Conservation (phyloP, 2,888 invertebrate species). For the Ormyrus nitidulus region DNA sequence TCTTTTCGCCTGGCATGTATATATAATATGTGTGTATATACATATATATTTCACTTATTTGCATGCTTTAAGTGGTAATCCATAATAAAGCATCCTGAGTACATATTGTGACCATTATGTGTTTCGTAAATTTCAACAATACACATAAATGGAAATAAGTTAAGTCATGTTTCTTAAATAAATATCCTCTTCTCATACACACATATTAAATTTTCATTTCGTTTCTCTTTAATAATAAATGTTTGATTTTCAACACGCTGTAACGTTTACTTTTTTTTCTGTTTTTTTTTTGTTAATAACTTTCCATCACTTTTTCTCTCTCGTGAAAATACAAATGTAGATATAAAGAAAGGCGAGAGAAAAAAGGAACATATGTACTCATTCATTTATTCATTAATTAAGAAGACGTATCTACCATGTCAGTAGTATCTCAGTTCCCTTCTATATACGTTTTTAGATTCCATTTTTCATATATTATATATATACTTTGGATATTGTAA, state of each 20-base stretch:
- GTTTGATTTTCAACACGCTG: slow-evolving; percentile 65
- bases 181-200: slow-evolving; percentile 47
- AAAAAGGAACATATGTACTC: slow-evolving; percentile 54
- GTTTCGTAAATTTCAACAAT: slow-evolving; percentile 70
- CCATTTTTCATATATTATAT: slow-evolving; percentile 49
- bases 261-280: slow-evolving; percentile 43
- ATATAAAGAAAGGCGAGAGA: slow-evolving; percentile 49
- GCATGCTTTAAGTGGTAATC: slow-evolving; percentile 65
- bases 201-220: slow-evolving; percentile 43
- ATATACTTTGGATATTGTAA: slow-evolving; percentile 58
- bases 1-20: slow-evolving; percentile 34
- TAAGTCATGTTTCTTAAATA: slow-evolving; percentile 59
- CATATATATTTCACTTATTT: slow-evolving; percentile 57
- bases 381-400: slow-evolving; percentile 38
- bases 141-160: slow-evolving; percentile 66
- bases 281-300: slow-evolving; percentile 6
- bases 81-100: slow-evolving; percentile 76
- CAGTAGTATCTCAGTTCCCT: slow-evolving; percentile 35
- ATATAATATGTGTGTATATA: slow-evolving; percentile 41
- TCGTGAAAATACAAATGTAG: slow-evolving; percentile 46
- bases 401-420: slow-evolving; percentile 43
- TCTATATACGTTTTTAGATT: slow-evolving; percentile 45
- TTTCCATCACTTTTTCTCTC: slow-evolving; percentile 32
- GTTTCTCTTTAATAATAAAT: slow-evolving; percentile 61
- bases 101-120: slow-evolving; percentile 75